Conservation (phyloP, 2,888 invertebrate species). For the Gibbula magus region DNA sequence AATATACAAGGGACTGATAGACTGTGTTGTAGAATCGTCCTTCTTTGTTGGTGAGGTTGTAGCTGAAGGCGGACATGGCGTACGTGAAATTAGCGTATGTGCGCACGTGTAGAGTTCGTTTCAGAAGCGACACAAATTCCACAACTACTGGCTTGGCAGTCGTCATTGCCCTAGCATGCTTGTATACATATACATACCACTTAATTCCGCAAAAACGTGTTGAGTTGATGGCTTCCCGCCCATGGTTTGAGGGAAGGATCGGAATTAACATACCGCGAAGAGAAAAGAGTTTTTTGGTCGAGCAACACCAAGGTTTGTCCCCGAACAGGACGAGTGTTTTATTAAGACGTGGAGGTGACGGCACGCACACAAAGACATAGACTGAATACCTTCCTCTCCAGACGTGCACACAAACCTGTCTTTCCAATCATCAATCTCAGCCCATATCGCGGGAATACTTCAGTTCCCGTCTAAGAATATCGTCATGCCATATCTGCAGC, state of each 20-base stretch:
- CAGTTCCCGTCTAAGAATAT: background rate
- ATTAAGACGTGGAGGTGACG: slow-evolving; percentile 13
- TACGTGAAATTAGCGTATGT: slow-evolving; percentile 7
- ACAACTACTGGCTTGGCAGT: background rate
- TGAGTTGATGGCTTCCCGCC: slow-evolving; percentile 4
- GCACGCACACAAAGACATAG: background rate
- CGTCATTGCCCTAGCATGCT: slow-evolving; percentile 9
- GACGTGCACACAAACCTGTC: slow-evolving; percentile 7
- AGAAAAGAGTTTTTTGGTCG: background rate
- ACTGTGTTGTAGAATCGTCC: background rate
- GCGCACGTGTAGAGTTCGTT: slow-evolving; percentile 17
- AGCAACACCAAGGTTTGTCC: background rate
- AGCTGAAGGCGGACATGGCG: slow-evolving; percentile 5
- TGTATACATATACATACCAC: slow-evolving; percentile 24
- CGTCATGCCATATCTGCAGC: slow-evolving; percentile 4
- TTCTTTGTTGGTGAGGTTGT: background rate
- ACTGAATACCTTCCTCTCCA: background rate
- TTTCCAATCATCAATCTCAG: slow-evolving; percentile 14
- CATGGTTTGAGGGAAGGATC: slow-evolving; percentile 16
- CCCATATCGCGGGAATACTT: background rate
- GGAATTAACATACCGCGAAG: slow-evolving; percentile 12
- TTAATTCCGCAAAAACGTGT: slow-evolving; percentile 17
- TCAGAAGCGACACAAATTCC: slow-evolving; percentile 1
- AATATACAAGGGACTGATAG: background rate
- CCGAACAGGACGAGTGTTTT: background rate